A percentile compares a stretch with the other conserved stretches of the same genome.
phyloP scores from a whole-genome alignment of 2,113 vertebrate species.

The Halcyon malimbica region DNA sequence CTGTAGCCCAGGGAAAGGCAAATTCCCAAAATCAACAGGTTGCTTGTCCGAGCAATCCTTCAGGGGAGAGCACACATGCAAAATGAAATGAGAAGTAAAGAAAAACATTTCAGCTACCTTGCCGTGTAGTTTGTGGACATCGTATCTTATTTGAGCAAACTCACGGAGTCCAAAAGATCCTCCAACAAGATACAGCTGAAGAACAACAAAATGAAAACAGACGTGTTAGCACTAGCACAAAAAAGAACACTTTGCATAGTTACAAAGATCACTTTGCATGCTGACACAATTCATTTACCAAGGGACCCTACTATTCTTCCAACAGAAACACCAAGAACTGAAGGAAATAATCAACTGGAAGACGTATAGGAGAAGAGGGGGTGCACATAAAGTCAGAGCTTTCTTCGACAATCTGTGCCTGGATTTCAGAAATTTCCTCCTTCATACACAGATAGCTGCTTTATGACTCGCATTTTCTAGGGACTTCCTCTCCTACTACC shows the following conservation, averaged over 20 bases:
- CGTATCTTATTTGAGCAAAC: constrained; percentile 93
- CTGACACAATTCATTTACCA: background rate
- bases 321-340: background rate
- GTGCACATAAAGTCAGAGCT: background rate
- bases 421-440: background rate
- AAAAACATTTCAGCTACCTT: constrained; percentile 76
- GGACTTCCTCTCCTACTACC: background rate
- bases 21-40: background rate
- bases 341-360: background rate
- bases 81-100: background rate
- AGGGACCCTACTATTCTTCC: background rate
- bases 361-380: background rate
- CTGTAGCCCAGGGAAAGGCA: background rate
- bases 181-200: constrained; percentile 89
- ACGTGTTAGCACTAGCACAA: rapidly evolving
- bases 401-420: background rate
- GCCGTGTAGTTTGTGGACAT: constrained; percentile 81
- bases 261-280: background rate
- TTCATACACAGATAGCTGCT: background rate
- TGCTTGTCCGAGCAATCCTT: background rate
- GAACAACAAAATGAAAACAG: constrained; percentile 32
- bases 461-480: background rate
- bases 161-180: constrained; percentile 94
- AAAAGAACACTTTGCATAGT: background rate
- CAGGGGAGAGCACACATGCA: background rate